Base-by-base conservation (phyloP, 2,113 vertebrate genomes). In the Spheniscus mendiculus region DNA sequence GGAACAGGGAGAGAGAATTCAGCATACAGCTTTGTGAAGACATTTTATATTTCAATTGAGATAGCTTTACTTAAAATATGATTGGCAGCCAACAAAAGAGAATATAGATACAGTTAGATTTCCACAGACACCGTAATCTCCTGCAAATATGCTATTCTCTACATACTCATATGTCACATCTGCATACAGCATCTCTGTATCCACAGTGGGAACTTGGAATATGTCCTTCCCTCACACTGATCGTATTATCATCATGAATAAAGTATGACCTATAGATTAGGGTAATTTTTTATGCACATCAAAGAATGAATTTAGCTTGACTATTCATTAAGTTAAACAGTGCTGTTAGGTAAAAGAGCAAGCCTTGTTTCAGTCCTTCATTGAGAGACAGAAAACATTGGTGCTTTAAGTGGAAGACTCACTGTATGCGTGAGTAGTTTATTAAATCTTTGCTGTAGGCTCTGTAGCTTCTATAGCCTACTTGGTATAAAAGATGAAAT, bases 271-370 rank as follows among this genome's bases (percentile, higher is more conserved):
- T 63, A 42, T 40, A 70, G 53, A 80, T 70, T 36, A 69, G 17
- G 45, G 42, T 23, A 19, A 38, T 77, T 49, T 92, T 92, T 87
- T 29, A 73, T 85, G 62, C 12, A 69, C 34, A 84, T 20, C 55
- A 44, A 13, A 91, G 40, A 53, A 76, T 52, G 15, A 62, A 45
- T 90, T 22, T 23, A 71, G 67, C 27, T 73, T 70, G 62, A 66
- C 34, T 80, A 23, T 84, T 80, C 47, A 50, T 94, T 92, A 95
- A 70, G 49, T 92, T 86, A 83, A 96, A 79, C 49, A 91, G 38
- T 17, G 38, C 47, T 62, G 40, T 30, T 67, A 88, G n/a, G 58
- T 83, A 91, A 95, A 93, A 66, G 42, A 82, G 26, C 11, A 77
- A 95, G 49, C 29, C 69, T 55, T 87, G 8, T 36, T 96, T 71